A percentile compares a stretch with the other conserved stretches of the same genome.
Evolutionary conservation across 2,113 vertebrate species (phyloP).

Genomic region (Capreolus pygargus): DNA sequence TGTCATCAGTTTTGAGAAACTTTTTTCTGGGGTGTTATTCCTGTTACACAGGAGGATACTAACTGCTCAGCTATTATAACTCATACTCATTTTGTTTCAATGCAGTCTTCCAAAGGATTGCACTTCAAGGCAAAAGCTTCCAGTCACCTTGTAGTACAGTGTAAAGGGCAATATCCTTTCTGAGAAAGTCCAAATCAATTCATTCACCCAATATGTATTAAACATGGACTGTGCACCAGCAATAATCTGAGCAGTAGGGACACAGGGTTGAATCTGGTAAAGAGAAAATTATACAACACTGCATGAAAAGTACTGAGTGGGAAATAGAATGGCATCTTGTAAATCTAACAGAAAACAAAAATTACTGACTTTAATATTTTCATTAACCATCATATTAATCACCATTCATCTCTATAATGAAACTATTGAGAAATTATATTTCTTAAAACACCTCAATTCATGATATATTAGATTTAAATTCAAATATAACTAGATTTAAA

Average conservation of each 20-base stretch:
- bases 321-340: neutral
- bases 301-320: neutral
- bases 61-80: neutral
- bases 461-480: neutral
- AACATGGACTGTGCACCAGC: neutral
- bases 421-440: neutral
- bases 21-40: neutral
- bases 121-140: neutral
- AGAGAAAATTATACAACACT: neutral
- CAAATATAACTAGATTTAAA: conserved; percentile 13
- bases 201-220: neutral
- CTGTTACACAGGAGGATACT: neutral
- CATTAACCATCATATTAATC: neutral
- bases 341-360: neutral
- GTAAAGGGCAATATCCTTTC: neutral
- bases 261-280: neutral
- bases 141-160: neutral
- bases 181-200: neutral
- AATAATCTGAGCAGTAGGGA: neutral
- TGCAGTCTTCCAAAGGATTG: neutral
- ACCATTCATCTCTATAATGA: neutral
- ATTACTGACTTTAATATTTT: neutral
- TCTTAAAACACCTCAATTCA: neutral
- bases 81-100: neutral
- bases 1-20: neutral